Base-by-base conservation (phyloP, 23 tunicate genomes). In the Halocynthia aurantium region DNA sequence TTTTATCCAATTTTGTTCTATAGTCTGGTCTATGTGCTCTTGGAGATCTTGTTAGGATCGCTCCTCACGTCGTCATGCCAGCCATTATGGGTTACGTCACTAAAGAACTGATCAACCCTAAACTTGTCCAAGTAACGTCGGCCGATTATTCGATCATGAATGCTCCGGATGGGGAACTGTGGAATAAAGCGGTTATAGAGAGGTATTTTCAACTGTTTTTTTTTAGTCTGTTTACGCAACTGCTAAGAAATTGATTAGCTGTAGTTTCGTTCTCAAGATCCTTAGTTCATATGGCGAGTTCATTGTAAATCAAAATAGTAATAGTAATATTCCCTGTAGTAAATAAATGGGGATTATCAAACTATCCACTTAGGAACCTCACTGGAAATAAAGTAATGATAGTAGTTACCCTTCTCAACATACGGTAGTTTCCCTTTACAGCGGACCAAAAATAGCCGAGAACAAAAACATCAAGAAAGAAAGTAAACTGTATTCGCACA, bases 401-500 rank as follows among this genome's bases (percentile, higher is more conserved):
- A 31, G 44, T 31, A 31, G 44, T 31, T 31, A 31, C 44, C 44
- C 4, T 31, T 1, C 1, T 60, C 2, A 60, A 60, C n/a, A 60
- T 60, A 60, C 63, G 8, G 13, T 62, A 5, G 18, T 19, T n/a
- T 62, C 11, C 5, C 10, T 69, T 67, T 66, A 51, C 83, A 91
- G 98, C 51, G 86, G 81, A 49, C 91, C 98, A 18, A 86, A 74
- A 44, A 69, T 92, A 22, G 92, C 73, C 6, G 88, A 82, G 57
- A 92, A 79, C 82, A 92, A 92, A 55, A 92, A 82, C 80, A 71
- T 92, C 61, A 92, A 82, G 69, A 81, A 88, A 55, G 93, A 92
- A 53, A 92, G 71, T 85, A 92, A 86, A 71, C 77, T 88, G 13
- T 92, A 92, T 65, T 86, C 98, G 49, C 79, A 63, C 85, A 81